A percentile compares a stretch with the other conserved stretches of the same genome.
phyloP scores from a whole-genome alignment of 1,140 invertebrate genomes.

The Atopsyche davidsoni region DNA sequence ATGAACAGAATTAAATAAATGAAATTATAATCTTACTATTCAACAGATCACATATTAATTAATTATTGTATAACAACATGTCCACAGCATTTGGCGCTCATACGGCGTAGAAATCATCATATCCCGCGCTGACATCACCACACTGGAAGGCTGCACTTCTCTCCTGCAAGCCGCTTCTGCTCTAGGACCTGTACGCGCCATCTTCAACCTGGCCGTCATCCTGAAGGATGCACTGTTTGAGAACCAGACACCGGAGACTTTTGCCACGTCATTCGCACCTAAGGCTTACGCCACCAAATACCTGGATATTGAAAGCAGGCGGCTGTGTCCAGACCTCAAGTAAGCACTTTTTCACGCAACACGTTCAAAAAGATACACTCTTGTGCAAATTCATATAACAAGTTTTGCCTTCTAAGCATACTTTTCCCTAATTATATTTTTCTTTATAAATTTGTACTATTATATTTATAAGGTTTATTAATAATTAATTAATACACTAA shows the following conservation, averaged over 20 bases:
- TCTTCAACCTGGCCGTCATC: constrained; percentile 78
- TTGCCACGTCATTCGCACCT: constrained; percentile 49
- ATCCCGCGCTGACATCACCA: constrained; percentile 58
- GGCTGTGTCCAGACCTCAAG: constrained; percentile 51
- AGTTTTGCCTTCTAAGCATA: no score
- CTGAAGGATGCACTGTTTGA: constrained; percentile 56
- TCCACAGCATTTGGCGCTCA: constrained; percentile 57
- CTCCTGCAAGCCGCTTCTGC: constrained; percentile 56
- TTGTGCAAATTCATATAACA: no score
- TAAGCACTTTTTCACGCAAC: constrained; percentile 32
- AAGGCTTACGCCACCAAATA: constrained; percentile 57
- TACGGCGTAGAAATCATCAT: constrained; percentile 59
- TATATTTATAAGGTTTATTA: no score
- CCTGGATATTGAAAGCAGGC: constrained; percentile 54
- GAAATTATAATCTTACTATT: no score
- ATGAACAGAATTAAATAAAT: no score
- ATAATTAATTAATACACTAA: no score
- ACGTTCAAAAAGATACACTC: neutral
- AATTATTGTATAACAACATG: no score
- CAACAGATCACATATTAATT: no score
- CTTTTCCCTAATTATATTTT: no score
- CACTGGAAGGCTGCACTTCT: constrained; percentile 51
- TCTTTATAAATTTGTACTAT: no score
- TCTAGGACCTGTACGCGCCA: constrained; percentile 64
- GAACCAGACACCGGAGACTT: constrained; percentile 56